These are phyloP conservation scores for Colaptes auratus DNA, from an alignment of 2,113 vertebrate species.

Conservation along the genomic window DNA sequence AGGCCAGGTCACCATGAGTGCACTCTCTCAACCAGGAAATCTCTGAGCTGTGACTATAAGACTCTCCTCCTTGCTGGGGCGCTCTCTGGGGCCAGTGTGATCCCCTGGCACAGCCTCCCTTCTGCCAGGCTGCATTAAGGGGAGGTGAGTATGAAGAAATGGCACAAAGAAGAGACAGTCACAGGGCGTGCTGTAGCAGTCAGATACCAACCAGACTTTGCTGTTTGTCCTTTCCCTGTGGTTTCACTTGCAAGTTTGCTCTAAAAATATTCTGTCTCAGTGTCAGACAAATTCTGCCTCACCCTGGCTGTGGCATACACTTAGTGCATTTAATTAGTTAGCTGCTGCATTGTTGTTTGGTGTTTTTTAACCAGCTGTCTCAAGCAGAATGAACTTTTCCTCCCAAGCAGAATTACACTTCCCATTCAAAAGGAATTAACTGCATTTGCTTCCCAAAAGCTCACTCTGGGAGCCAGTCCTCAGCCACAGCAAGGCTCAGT, in stretches of 20 bases:
- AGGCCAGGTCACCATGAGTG: too few relatives aligned
- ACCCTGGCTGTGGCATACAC: background rate
- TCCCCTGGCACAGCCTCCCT: background rate
- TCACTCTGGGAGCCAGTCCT: background rate
- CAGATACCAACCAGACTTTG: background rate
- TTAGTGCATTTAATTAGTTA: background rate
- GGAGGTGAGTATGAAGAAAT: background rate
- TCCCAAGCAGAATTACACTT: constrained; percentile 3
- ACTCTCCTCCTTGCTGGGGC: background rate
- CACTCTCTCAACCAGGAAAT: background rate
- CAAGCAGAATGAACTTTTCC: background rate
- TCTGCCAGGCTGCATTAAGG: background rate
- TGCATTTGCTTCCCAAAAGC: background rate
- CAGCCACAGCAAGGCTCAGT: background rate
- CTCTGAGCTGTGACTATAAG: background rate
- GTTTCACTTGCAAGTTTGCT: background rate
- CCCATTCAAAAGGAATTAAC: background rate
- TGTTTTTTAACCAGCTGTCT: background rate
- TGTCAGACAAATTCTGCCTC: background rate
- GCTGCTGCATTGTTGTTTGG: background rate
- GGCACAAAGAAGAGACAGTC: background rate
- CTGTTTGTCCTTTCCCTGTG: background rate
- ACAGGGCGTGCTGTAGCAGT: background rate
- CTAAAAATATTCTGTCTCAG: background rate
- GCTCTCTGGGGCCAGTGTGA: background rate